Conservation (phyloP, 2,888 invertebrate species). For the Caenorhabditis zanzibari region DNA sequence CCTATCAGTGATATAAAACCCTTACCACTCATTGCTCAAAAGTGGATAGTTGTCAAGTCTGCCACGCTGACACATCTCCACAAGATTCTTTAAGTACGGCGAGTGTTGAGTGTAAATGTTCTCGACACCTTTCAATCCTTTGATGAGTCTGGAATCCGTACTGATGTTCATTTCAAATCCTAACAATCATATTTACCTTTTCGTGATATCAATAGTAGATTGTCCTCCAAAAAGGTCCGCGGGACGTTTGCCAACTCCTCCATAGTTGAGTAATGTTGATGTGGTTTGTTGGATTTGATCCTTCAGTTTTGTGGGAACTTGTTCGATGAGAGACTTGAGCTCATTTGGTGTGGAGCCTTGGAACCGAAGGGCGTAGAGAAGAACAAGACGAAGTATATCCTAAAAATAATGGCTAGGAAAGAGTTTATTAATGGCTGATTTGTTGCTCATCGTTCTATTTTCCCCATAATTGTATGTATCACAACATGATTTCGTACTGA, state of each 20-base stretch:
- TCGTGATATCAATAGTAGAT: constrained; percentile 93
- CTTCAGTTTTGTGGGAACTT: constrained; percentile 85
- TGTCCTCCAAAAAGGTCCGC: constrained; percentile 91
- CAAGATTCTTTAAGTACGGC: constrained; percentile 89
- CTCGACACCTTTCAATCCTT: constrained; percentile 92
- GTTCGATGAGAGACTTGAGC: constrained; percentile 88
- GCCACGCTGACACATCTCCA: constrained; percentile 94
- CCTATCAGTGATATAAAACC: neutral
- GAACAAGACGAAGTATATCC: constrained; percentile 91
- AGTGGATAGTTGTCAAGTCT: constrained; percentile 77
- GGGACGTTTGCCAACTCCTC: constrained; percentile 90
- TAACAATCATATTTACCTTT: too few species aligned
- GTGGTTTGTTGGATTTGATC: constrained; percentile 62
- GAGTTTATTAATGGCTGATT: neutral
- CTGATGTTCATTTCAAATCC: too few species aligned
- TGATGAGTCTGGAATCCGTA: constrained; percentile 67
- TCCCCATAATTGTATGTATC: too few species aligned
- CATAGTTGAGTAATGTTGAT: constrained; percentile 84
- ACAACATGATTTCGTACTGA: too few species aligned
- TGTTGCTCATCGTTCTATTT: too few species aligned
- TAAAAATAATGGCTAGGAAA: constrained; percentile 49
- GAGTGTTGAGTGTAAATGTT: constrained; percentile 99
- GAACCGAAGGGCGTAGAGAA: constrained; percentile 95
- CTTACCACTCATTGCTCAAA: constrained; percentile 34
- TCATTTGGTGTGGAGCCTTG: constrained; percentile 94